Conservation (phyloP, 1,140 invertebrate species). For the Andricus grossulariae region DNA sequence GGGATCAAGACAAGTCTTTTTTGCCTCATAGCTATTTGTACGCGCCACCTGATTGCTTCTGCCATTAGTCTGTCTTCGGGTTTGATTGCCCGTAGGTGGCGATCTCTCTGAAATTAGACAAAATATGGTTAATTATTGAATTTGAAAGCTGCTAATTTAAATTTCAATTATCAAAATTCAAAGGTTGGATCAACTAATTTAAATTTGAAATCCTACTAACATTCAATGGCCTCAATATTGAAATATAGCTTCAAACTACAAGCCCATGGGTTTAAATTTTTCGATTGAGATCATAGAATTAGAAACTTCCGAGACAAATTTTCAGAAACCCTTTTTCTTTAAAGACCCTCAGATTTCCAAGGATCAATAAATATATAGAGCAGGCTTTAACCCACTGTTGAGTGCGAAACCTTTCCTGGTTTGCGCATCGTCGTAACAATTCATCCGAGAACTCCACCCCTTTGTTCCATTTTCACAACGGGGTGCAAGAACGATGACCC, state of each 20-base stretch:
- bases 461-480: constrained; percentile 8
- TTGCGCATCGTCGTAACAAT: not conserved
- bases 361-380: no score
- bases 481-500: not conserved
- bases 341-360: not conserved
- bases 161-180: no score
- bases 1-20: constrained; percentile 66
- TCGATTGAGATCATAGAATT: no score
- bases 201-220: no score
- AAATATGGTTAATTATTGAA: not conserved
- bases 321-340: no score
- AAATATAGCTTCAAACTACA: no score
- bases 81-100: constrained; percentile 62
- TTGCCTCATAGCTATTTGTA: constrained; percentile 65
- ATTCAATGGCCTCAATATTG: no score
- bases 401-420: not conserved
- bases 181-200: no score
- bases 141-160: no score
- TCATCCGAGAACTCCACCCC: not conserved
- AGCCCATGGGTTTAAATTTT: no score
- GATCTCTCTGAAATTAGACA: constrained; percentile 64
- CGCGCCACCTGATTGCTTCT: constrained; percentile 61
- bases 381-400: no score
- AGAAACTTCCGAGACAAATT: no score
- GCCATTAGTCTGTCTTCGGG: constrained; percentile 66